These are phyloP conservation scores for Brachycybe producta DNA, from an alignment of 2,888 invertebrate species.

Conservation along the genomic window DNA sequence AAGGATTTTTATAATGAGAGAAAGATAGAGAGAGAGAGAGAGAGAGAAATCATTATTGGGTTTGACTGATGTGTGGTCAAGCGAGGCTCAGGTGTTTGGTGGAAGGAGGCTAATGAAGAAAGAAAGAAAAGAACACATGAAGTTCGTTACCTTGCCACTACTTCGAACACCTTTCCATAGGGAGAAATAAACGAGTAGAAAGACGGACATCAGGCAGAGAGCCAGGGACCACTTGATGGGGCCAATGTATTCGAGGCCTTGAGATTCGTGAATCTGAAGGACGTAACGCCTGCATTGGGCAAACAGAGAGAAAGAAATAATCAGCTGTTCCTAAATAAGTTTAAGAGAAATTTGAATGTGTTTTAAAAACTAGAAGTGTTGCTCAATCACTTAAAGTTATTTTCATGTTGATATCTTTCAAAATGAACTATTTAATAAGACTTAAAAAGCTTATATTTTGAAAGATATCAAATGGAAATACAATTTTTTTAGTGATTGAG, in stretches of 20 bases:
- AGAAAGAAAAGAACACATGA: slow-evolving; percentile 4
- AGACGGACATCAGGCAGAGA: slow-evolving; percentile 77
- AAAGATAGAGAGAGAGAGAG: background rate
- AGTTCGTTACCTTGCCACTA: slow-evolving; percentile 65
- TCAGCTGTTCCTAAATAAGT: no score
- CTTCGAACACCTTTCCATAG: slow-evolving; percentile 89
- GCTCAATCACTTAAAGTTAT: no score
- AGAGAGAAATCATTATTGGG: background rate
- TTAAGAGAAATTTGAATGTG: no score
- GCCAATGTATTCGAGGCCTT: slow-evolving; percentile 75
- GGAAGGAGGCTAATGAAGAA: background rate
- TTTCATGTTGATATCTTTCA: no score
- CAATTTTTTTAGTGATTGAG: no score
- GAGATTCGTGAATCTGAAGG: slow-evolving; percentile 64
- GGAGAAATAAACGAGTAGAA: slow-evolving; percentile 86
- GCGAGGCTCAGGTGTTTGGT: background rate
- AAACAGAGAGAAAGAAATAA: background rate
- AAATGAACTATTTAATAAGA: no score
- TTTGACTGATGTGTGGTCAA: background rate
- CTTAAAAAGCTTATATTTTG: no score
- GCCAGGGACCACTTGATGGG: slow-evolving; percentile 79
- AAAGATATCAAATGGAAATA: no score
- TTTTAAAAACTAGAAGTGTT: no score
- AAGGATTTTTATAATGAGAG: background rate
- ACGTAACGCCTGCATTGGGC: slow-evolving; percentile 57